A percentile compares a stretch with the other conserved stretches of the same genome.
Conservation (phyloP, 2,888 invertebrate species). For the Philereme transversata region DNA sequence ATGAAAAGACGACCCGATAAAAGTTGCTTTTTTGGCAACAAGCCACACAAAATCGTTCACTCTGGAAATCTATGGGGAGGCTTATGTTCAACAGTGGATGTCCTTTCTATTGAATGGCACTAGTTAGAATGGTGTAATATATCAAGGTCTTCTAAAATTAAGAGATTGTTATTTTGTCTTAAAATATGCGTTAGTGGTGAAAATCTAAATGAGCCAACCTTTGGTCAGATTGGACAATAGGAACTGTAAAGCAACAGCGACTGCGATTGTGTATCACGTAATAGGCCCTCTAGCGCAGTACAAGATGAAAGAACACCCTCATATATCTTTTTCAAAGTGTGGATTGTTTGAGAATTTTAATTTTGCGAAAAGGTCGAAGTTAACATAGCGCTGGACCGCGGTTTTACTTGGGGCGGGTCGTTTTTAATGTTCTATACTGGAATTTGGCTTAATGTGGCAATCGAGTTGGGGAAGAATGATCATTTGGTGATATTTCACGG, state of each 20-base stretch:
- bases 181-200: too few relatives aligned
- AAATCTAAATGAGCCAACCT: too few relatives aligned
- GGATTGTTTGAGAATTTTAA: slow-evolving; percentile 81
- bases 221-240: background rate
- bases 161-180: too few relatives aligned
- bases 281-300: slow-evolving; percentile 48
- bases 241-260: background rate
- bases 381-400: slow-evolving; percentile 26
- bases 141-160: too few relatives aligned
- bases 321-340: slow-evolving; percentile 82
- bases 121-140: too few relatives aligned
- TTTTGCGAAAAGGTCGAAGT: slow-evolving; percentile 55
- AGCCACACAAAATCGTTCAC: too few relatives aligned
- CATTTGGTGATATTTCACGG: slow-evolving; percentile 8
- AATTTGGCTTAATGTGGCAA: slow-evolving; percentile 26
- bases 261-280: slow-evolving; percentile 12
- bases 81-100: too few relatives aligned
- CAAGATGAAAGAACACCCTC: slow-evolving; percentile 80
- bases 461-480: slow-evolving; percentile 24
- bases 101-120: too few relatives aligned
- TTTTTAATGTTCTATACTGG: slow-evolving; percentile 5
- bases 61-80: too few relatives aligned
- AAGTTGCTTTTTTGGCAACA: too few relatives aligned
- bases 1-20: too few relatives aligned
- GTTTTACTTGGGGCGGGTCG: slow-evolving; percentile 31